These are phyloP conservation scores for Conus ventricosus DNA, from an alignment of 1,140 invertebrate genomes.

Conservation along the genomic window DNA sequence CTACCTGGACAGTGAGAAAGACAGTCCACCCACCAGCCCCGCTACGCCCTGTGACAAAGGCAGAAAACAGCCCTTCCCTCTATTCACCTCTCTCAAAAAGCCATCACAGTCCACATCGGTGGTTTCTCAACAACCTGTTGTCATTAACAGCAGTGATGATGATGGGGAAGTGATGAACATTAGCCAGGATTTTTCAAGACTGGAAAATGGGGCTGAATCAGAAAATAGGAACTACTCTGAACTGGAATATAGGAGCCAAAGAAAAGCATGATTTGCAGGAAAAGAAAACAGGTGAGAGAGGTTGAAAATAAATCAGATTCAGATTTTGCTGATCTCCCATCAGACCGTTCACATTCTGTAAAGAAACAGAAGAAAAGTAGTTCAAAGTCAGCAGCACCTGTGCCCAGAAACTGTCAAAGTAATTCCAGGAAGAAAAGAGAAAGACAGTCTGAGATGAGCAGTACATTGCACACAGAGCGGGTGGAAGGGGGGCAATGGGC, in stretches of 20 bases:
- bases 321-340: background rate
- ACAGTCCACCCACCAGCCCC: background rate
- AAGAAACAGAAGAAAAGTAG: background rate
- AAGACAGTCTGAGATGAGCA: background rate
- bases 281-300: background rate
- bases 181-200: background rate
- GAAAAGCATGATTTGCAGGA: background rate
- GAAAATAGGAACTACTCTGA: background rate
- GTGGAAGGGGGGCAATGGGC: slow-evolving; percentile 47
- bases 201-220: background rate
- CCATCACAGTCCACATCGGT: background rate
- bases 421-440: background rate
- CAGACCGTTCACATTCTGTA: background rate
- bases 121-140: background rate
- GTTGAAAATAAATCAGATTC: background rate
- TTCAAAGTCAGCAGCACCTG: background rate
- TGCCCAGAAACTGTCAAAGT: background rate
- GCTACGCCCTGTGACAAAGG: background rate
- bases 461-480: background rate
- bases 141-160: slow-evolving; percentile 28
- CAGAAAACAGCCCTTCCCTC: background rate
- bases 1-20: background rate
- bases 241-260: background rate
- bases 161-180: background rate
- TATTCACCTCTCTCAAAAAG: background rate